phyloP scores from a whole-genome alignment of 2,113 vertebrate genomes.

The Heloderma charlesbogerti region DNA sequence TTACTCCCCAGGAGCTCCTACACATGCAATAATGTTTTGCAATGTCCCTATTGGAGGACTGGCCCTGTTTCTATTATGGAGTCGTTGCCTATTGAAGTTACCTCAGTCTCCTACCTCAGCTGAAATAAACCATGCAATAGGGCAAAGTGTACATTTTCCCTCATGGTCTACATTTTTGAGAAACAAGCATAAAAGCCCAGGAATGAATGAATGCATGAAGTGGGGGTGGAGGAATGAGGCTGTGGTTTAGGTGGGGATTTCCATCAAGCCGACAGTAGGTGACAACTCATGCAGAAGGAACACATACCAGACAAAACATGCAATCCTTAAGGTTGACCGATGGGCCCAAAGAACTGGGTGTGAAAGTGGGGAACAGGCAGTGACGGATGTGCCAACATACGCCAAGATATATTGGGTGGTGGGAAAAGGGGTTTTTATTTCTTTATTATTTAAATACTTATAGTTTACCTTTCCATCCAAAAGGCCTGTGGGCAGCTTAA shows the following conservation, averaged over 20 bases:
- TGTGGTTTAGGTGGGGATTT: conserved; percentile 64
- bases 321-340: conserved; percentile 11
- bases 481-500: not conserved
- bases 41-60: not conserved
- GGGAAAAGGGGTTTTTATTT: not conserved
- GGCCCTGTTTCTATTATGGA: not conserved
- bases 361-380: not conserved
- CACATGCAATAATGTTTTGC: not conserved
- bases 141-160: conserved; percentile 7
- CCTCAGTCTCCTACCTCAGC: conserved; percentile 18
- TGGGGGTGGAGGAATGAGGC: conserved; percentile 22
- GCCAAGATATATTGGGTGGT: not conserved
- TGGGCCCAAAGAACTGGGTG: not conserved
- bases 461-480: not conserved
- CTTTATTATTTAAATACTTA: not conserved
- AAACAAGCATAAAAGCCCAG: conserved; percentile 69
- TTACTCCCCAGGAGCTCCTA: not conserved
- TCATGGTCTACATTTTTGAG: conserved; percentile 44
- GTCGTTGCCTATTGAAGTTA: conserved; percentile 28
- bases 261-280: conserved; percentile 56
- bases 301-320: conserved; percentile 35
- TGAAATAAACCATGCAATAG: conserved; percentile 10
- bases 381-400: not conserved
- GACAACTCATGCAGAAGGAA: conserved; percentile 12
- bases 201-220: conserved; percentile 58